Conservation (phyloP, 2,888 invertebrate species). For the Epistrophella euchroma region DNA sequence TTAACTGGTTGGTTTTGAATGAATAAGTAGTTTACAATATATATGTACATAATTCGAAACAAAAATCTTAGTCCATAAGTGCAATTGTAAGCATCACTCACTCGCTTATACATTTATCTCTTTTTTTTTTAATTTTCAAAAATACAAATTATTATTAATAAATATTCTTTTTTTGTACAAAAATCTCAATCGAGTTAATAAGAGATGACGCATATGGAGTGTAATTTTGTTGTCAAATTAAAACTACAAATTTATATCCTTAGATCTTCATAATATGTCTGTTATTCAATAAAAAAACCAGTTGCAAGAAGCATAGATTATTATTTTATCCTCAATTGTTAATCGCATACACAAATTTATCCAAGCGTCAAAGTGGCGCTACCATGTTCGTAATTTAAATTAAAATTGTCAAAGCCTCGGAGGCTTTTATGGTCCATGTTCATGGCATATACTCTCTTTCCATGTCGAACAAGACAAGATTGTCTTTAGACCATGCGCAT, state of each 20-base stretch:
- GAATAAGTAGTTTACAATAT: too few relatives aligned
- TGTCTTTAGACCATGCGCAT: slow-evolving; percentile 58
- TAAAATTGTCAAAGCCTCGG: slow-evolving; percentile 54
- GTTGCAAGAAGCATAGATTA: slow-evolving; percentile 40
- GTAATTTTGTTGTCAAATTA: too few relatives aligned
- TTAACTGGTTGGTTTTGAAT: too few relatives aligned
- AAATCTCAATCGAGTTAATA: too few relatives aligned
- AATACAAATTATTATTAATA: too few relatives aligned
- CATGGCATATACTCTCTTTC: slow-evolving; percentile 48
- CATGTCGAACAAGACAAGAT: slow-evolving; percentile 64
- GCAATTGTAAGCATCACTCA: too few relatives aligned
- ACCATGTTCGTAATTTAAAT: slow-evolving; percentile 51
- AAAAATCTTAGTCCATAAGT: too few relatives aligned
- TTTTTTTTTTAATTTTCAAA: too few relatives aligned
- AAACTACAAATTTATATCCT: background rate
- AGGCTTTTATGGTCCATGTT: slow-evolving; percentile 35
- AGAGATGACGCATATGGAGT: too few relatives aligned
- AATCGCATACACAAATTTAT: slow-evolving; percentile 62
- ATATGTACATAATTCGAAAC: too few relatives aligned
- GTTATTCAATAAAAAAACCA: slow-evolving; percentile 33
- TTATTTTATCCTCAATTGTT: slow-evolving; percentile 65
- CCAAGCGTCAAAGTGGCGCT: slow-evolving; percentile 72
- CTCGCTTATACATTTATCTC: too few relatives aligned
- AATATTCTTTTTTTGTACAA: too few relatives aligned
- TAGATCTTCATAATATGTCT: slow-evolving; percentile 25